Evolutionary conservation across 2,113 vertebrate genomes (phyloP).

Genomic region (Archocentrus centrarchus): DNA sequence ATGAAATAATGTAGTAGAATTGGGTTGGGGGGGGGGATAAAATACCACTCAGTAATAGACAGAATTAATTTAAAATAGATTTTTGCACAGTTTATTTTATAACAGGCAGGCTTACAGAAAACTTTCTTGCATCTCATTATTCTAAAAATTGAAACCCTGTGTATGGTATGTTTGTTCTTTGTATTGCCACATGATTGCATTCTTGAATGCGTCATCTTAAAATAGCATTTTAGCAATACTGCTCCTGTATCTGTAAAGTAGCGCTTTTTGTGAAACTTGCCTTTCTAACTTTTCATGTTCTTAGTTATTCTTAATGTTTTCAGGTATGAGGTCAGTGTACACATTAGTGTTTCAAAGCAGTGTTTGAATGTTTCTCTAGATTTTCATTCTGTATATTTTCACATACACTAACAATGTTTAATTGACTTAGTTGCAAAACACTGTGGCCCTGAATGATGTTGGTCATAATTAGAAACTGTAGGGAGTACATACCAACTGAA

Average conservation of each 20-base stretch:
- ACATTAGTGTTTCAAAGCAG: background rate
- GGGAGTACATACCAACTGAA: conserved; percentile 14
- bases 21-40: too few species aligned
- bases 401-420: conserved; percentile 32
- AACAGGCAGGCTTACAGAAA: background rate
- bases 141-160: background rate
- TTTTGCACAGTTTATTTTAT: background rate
- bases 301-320: background rate
- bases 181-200: background rate
- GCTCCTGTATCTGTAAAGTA: background rate
- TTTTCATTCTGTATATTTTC: background rate
- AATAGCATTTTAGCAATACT: conserved; percentile 3
- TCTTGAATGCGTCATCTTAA: background rate
- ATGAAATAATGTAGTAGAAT: background rate
- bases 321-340: background rate
- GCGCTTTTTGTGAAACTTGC: background rate
- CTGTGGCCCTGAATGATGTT: conserved; percentile 28
- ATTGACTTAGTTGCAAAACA: conserved; percentile 59
- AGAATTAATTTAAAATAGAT: background rate
- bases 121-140: background rate
- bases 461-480: conserved; percentile 16
- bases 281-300: background rate
- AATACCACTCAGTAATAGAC: background rate
- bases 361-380: background rate
- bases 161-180: background rate